Evolutionary conservation across 1,140 invertebrate genomes (phyloP).

Genomic region (Zophobas atratus): DNA sequence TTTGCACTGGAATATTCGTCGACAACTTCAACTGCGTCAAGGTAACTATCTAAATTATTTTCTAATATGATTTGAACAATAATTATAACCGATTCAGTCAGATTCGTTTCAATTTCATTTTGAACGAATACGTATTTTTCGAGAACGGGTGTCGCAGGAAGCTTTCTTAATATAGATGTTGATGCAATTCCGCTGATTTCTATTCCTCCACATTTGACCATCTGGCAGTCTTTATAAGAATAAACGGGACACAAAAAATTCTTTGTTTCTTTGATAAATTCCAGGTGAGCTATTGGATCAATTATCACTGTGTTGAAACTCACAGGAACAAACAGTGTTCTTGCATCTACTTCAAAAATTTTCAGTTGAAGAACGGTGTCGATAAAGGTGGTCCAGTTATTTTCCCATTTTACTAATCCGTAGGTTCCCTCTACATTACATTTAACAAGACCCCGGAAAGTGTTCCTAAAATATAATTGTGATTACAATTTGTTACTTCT

Average conservation of each 20-base stretch:
- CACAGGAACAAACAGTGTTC: slow-evolving; percentile 87
- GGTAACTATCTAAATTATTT: too few species aligned
- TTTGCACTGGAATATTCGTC: too few species aligned
- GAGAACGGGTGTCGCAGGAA: too few species aligned
- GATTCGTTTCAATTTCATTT: too few species aligned
- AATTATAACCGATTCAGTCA: too few species aligned
- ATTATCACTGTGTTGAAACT: slow-evolving; percentile 86
- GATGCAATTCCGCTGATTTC: too few species aligned
- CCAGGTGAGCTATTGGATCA: slow-evolving; percentile 81
- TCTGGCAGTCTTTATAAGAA: too few species aligned
- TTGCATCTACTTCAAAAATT: slow-evolving; percentile 82
- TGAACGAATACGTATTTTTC: too few species aligned
- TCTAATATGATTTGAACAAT: too few species aligned
- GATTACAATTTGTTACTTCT: neutral
- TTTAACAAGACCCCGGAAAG: slow-evolving; percentile 75
- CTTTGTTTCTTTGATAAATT: slow-evolving; percentile 64
- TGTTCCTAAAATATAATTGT: slow-evolving; percentile 66
- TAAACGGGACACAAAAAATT: slow-evolving; percentile 50
- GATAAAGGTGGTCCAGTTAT: slow-evolving; percentile 94
- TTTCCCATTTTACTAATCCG: slow-evolving; percentile 76
- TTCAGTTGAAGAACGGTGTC: slow-evolving; percentile 94
- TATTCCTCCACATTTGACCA: too few species aligned
- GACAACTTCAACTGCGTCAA: too few species aligned
- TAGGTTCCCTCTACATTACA: slow-evolving; percentile 65
- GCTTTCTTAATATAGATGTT: too few species aligned